These are phyloP conservation scores for Hydrotaea diabolus DNA, from an alignment of 2,888 invertebrate species.

Conservation along the genomic window DNA sequence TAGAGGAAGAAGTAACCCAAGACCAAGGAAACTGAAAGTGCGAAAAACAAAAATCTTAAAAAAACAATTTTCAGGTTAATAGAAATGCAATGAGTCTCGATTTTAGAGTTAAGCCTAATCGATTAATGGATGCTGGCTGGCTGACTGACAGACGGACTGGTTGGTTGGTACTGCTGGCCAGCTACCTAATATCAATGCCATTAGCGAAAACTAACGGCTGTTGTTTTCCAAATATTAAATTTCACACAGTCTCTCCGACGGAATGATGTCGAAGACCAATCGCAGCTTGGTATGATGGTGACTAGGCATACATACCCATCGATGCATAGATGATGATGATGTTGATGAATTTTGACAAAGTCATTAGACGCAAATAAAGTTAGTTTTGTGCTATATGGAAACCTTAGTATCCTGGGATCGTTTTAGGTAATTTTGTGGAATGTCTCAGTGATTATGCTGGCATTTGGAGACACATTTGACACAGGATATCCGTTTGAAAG, in stretches of 20 bases:
- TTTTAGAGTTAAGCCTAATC: conserved; percentile 37
- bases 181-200: neutral
- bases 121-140: conserved; percentile 28
- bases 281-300: neutral
- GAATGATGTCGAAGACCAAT: neutral
- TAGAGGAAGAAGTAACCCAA: neutral
- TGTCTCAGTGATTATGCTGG: neutral
- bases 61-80: conserved; percentile 51
- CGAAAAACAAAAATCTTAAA: neutral
- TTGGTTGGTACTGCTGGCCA: conserved; percentile 23
- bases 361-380: no score
- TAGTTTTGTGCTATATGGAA: conserved; percentile 21
- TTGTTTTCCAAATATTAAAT: conserved; percentile 43
- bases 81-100: conserved; percentile 54
- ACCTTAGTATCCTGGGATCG: conserved; percentile 57
- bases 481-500: neutral
- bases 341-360: no score
- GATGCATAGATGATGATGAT: neutral
- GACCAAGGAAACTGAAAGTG: neutral
- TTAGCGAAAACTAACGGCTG: conserved; percentile 4
- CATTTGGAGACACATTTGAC: neutral
- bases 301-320: neutral
- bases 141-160: neutral
- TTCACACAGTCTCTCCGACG: conserved; percentile 45
- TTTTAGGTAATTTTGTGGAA: neutral